Base-by-base conservation (phyloP, 2,113 vertebrate genomes). In the Riparia riparia region DNA sequence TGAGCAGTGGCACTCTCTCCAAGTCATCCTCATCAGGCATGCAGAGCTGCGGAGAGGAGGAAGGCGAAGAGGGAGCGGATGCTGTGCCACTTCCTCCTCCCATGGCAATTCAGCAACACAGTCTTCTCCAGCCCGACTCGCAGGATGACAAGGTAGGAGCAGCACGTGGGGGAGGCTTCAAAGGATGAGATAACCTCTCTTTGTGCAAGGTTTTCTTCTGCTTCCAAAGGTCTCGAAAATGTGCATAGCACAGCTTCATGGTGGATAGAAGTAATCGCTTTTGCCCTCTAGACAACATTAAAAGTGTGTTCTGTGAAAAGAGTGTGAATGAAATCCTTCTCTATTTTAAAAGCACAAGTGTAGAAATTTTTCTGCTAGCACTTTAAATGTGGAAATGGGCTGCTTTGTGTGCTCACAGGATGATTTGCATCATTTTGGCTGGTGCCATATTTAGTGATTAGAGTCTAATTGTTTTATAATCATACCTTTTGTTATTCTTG, bases 21-120 rank as follows among this genome's bases (percentile, higher is more conserved):
- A 99, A 99, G 91, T 99, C 99, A 29, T 99, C 99, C 13, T 99
- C 99, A 3, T 99, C 99, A 3, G 99, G 99, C 78, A 99, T 99
- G 99, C 99, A 99, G 98, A 99, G 99, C 98, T 99, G 99, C 2
- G 99, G 99, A 7, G 99, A 99, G 94, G 99, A 99, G 88, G 99
- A 99, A 95, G 99, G 99, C 0, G 99, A 99, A 94, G 99, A 99
- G 94, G 99, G 99, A 2, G 98, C 99, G 0, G 99, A 99, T 32
- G 98, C 99, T 0, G 99, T 99, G 13, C 99, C 99, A 0, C 98
- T 99, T 51, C 99, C 99, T 28, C 99, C 99, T 2, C 99, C 99
- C 5, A 99, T 99, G 99, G 99, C 99, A 96, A 99, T 99, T 95
- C 99, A 99, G 94, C 99, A 99, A 39, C 99, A 99, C 97, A 99